Evolutionary conservation across 2,888 invertebrate species (phyloP), one percentile per base, ranked within the genome.

Genomic region (Cantharis flavilabris): DNA sequence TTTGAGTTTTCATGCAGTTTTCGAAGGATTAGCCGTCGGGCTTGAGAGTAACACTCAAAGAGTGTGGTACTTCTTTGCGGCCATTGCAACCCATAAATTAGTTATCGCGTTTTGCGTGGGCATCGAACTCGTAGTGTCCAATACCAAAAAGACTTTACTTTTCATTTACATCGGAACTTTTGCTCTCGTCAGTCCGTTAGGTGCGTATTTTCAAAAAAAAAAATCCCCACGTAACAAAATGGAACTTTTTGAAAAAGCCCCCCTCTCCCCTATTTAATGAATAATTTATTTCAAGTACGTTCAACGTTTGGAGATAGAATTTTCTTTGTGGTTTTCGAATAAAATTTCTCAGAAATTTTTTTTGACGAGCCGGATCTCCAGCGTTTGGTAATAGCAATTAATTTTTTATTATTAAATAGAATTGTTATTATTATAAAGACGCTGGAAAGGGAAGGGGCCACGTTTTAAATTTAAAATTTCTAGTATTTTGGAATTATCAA

Each of bases 1-100:
- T 0, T 85, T 94, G 7, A 93, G 93, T 62, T 92, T 93, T 80
- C 93, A 94, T 84, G 93, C 93, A 0, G 90, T 93, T 28, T 92
- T 93, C 84, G 93, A 94, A 87, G 93, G 93, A 0, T 85, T 94
- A 18, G 93, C 93, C 0, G 92, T 93, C 1, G 93, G 93, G 0
- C 84, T 93, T 14, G 93, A 93, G 83, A 89, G 89, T 5, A 90
- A 90, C 49, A 88, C 90, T 3, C 84, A 88, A n/a, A 90, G 90
- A 81, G 91, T 92, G 30, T 92, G 91, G 90, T 92, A 92, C 81
- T 86, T 93, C 63, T 91, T 92, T 72, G 90, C 90, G 0, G 93
- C 93, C 1, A 91, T 93, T 26, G 91, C 92, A n/a, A 91, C 92
- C 0, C 93, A 93, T 85, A 93, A 93, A 83, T 87, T 92, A 76